A percentile compares a stretch with the other conserved stretches of the same genome.
Evolutionary conservation across 1,140 invertebrate species (phyloP).

Genomic region (Camponotus vicinus): DNA sequence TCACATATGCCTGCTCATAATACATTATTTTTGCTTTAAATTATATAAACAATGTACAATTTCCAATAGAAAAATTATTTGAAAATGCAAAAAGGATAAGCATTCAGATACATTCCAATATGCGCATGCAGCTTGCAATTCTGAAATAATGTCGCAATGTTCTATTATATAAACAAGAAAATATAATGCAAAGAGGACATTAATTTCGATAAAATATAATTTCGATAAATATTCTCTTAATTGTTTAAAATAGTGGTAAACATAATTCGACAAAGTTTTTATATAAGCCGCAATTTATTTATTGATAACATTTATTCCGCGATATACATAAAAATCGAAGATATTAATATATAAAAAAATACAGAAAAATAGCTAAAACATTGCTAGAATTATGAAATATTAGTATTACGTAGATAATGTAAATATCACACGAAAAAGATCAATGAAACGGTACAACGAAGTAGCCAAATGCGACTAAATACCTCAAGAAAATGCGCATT

Average conservation of each 20-base stretch:
- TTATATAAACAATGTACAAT: no score
- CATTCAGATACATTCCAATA: not conserved
- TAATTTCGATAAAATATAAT: not conserved
- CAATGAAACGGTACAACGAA: not conserved
- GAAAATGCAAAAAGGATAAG: not conserved
- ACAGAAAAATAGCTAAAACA: no score
- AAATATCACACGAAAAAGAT: not conserved
- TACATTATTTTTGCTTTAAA: no score
- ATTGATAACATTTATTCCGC: no score
- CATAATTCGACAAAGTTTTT: no score
- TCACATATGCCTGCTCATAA: no score
- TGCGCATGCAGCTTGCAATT: no score
- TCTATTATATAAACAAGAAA: not conserved
- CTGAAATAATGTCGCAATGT: not conserved
- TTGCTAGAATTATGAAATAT: no score
- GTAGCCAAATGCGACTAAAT: not conserved
- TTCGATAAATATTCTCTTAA: not conserved
- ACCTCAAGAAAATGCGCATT: slow-evolving; percentile 34
- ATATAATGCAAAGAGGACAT: not conserved
- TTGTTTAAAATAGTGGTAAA: not conserved
- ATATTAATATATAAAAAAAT: no score
- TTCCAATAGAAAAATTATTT: not conserved
- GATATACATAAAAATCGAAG: no score
- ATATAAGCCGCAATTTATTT: no score
- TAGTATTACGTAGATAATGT: no score